Conservation (phyloP, 2,888 invertebrate species). For the Chymomyza amoena region DNA sequence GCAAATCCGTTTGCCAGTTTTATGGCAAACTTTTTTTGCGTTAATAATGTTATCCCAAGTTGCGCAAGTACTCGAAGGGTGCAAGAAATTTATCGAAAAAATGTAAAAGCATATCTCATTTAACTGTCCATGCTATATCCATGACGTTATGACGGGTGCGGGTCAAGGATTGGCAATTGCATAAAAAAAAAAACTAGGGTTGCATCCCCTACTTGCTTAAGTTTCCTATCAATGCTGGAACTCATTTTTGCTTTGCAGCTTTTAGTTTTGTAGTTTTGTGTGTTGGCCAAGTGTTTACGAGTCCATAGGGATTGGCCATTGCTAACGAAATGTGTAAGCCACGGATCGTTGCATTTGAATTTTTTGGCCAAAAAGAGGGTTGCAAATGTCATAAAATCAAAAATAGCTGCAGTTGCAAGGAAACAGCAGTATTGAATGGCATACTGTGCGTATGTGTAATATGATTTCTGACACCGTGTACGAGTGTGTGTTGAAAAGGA, state of each 20-base stretch:
- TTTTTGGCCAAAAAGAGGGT: constrained; percentile 26
- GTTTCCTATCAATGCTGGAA: not conserved
- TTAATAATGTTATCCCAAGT: constrained; percentile 59
- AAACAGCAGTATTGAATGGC: not conserved
- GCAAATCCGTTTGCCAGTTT: constrained; percentile 57
- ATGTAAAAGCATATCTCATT: constrained; percentile 61
- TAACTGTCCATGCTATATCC: constrained; percentile 45
- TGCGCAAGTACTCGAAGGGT: constrained; percentile 17
- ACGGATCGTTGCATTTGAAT: constrained; percentile 41
- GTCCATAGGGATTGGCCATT: constrained; percentile 51
- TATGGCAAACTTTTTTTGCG: constrained; percentile 49
- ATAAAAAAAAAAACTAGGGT: not conserved
- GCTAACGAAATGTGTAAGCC: constrained; percentile 49
- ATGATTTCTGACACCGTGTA: constrained; percentile 36
- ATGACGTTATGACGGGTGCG: constrained; percentile 69
- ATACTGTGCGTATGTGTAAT: constrained; percentile 40
- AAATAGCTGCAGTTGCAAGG: constrained; percentile 34
- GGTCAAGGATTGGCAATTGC: constrained; percentile 71
- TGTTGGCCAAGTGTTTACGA: constrained; percentile 53
- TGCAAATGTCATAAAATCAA: constrained; percentile 43
- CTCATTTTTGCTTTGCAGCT: constrained; percentile 10
- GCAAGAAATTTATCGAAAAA: constrained; percentile 50
- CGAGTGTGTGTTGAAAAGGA: too few species aligned
- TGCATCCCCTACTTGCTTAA: not conserved
- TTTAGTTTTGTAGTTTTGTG: not conserved